Conservation (phyloP, 2,888 invertebrate genomes). For the Elysia crispata region DNA sequence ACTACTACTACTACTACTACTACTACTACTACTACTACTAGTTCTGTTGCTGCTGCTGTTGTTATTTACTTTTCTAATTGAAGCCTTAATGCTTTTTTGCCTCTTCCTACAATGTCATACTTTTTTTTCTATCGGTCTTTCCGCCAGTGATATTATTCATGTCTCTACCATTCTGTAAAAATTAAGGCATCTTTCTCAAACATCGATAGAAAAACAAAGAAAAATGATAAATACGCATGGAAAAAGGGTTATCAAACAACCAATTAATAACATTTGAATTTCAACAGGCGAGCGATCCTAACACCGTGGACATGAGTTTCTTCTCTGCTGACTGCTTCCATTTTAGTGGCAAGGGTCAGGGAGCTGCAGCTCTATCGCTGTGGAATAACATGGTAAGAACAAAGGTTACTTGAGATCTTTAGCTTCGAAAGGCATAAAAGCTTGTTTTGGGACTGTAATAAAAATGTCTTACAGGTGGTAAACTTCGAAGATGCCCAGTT, state of each 20-base stretch:
- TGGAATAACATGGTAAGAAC: conserved; percentile 73
- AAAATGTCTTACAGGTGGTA: no score
- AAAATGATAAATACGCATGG: no score
- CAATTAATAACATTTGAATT: background rate
- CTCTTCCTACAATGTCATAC: background rate
- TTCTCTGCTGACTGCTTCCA: conserved; percentile 76
- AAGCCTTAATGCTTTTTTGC: background rate
- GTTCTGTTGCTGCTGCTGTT: background rate
- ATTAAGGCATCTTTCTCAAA: no score
- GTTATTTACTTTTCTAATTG: background rate
- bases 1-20: background rate
- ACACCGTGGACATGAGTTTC: conserved; percentile 41
- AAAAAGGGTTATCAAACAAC: no score
- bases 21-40: background rate
- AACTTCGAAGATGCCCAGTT: no score
- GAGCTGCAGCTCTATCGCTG: conserved; percentile 69
- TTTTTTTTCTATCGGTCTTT: background rate
- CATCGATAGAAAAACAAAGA: no score
- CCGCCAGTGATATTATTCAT: background rate
- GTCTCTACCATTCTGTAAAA: background rate
- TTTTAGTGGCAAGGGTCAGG: conserved; percentile 70
- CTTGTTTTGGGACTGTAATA: no score
- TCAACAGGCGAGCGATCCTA: conserved; percentile 13
- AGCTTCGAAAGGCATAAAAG: no score
- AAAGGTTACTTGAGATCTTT: background rate